A percentile compares a stretch with the other conserved stretches of the same genome.
Evolutionary conservation across 92 coral and sea anemone genomes (phyloP).

Genomic region (Porites evermanni): DNA sequence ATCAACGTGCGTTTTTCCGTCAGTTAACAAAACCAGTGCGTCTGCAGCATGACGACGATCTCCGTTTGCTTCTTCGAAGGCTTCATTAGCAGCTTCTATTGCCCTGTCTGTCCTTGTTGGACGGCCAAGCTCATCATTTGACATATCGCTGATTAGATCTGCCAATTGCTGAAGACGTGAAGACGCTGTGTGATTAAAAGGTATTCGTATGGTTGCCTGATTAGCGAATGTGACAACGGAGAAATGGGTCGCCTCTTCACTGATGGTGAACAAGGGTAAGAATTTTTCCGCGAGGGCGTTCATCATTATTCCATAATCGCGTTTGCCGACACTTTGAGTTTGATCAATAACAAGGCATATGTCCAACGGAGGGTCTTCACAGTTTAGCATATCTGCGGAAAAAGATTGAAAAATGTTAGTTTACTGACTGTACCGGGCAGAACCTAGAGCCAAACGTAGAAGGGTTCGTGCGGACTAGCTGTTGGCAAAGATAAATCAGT

Average conservation of each 20-base stretch:
- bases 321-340: not conserved
- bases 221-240: not conserved
- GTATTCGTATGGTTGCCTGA: not conserved
- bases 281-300: not conserved
- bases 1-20: not conserved
- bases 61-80: not conserved
- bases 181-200: not conserved
- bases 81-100: not conserved
- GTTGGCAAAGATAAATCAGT: no score
- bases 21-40: not conserved
- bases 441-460: no score
- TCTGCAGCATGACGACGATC: not conserved
- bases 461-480: no score
- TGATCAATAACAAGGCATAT: constrained; percentile 19
- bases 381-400: not conserved
- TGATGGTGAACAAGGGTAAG: not conserved
- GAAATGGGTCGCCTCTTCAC: not conserved
- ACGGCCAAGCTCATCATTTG: not conserved
- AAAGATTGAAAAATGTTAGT: not conserved
- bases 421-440: no score
- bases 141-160: not conserved
- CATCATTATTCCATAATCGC: not conserved
- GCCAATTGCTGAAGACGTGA: not conserved
- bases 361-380: constrained; percentile 19
- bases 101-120: constrained; percentile 11